phyloP scores from a whole-genome alignment of 1,140 invertebrate genomes.

The Oncopeltus fasciatus region DNA sequence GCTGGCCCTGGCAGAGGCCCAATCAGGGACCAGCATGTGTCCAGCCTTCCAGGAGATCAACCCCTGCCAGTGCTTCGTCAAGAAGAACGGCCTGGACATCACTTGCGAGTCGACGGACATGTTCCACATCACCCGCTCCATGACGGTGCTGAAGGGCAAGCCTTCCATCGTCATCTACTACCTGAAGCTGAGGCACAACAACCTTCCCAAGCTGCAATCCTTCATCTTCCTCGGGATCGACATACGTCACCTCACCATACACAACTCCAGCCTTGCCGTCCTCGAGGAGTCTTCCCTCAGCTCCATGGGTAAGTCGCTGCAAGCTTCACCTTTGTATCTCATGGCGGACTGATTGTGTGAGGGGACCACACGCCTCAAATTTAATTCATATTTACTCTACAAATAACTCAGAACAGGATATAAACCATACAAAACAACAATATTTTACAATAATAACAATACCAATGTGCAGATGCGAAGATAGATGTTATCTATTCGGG shows the following conservation, averaged over 20 bases:
- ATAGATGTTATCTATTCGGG: too few species aligned
- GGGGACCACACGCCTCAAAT: too few species aligned
- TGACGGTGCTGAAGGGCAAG: conserved; percentile 58
- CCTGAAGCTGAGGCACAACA: conserved; percentile 68
- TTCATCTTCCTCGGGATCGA: conserved; percentile 75
- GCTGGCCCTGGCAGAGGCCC: too few species aligned
- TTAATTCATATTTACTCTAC: too few species aligned
- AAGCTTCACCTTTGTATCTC: too few species aligned
- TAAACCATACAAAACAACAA: too few species aligned
- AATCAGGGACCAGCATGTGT: conserved; percentile 37
- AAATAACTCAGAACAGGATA: too few species aligned
- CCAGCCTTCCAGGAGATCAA: conserved; percentile 51
- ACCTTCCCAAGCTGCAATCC: conserved; percentile 62
- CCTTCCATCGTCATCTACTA: conserved; percentile 59
- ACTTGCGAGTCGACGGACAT: conserved; percentile 69
- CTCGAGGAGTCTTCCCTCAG: conserved; percentile 70
- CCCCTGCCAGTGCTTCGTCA: conserved; percentile 65
- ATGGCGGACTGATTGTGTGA: too few species aligned
- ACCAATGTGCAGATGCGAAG: too few species aligned
- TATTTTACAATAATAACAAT: too few species aligned
- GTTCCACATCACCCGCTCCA: conserved; percentile 52
- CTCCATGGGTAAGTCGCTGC: conserved; percentile 50
- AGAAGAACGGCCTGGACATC: conserved; percentile 73
- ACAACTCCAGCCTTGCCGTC: conserved; percentile 72
- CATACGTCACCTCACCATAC: conserved; percentile 71